These are phyloP conservation scores for Polyommatus icarus DNA, from an alignment of 2,888 invertebrate species.

Conservation along the genomic window DNA sequence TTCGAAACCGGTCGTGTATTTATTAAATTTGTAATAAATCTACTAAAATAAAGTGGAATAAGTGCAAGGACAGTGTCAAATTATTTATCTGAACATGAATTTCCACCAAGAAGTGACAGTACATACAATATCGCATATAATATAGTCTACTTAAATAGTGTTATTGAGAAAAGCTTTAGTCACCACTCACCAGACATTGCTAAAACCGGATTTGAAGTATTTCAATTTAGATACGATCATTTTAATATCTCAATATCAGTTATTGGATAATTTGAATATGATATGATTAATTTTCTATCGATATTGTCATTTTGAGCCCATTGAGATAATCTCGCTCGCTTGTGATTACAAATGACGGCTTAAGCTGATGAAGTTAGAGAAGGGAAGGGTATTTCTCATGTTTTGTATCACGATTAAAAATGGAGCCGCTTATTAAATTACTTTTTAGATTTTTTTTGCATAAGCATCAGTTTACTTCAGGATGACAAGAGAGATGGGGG, in stretches of 20 bases:
- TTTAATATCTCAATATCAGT: slow-evolving; percentile 12
- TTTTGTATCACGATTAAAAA: background rate
- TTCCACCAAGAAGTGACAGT: too few relatives aligned
- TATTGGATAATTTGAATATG: slow-evolving; percentile 15
- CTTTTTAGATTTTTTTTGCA: background rate
- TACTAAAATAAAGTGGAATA: too few relatives aligned
- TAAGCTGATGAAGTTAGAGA: slow-evolving; percentile 48
- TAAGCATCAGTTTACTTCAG: background rate
- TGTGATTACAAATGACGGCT: slow-evolving; percentile 58
- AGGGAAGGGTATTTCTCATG: slow-evolving; percentile 42
- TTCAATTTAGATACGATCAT: background rate
- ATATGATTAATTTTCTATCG: slow-evolving; percentile 13
- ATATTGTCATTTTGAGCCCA: slow-evolving; percentile 31
- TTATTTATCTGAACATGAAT: too few relatives aligned
- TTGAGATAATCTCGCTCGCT: slow-evolving; percentile 58
- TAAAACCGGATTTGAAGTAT: background rate
- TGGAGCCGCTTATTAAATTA: background rate
- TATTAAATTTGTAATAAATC: too few relatives aligned
- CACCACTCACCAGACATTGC: background rate
- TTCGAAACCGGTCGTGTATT: too few relatives aligned
- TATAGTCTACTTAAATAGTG: background rate
- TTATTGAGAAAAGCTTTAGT: background rate
- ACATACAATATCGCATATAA: too few relatives aligned
- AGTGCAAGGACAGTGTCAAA: too few relatives aligned
- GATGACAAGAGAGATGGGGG: background rate